phyloP scores from a whole-genome alignment of 2,888 invertebrate genomes.

The Stenichneumon culpator region DNA sequence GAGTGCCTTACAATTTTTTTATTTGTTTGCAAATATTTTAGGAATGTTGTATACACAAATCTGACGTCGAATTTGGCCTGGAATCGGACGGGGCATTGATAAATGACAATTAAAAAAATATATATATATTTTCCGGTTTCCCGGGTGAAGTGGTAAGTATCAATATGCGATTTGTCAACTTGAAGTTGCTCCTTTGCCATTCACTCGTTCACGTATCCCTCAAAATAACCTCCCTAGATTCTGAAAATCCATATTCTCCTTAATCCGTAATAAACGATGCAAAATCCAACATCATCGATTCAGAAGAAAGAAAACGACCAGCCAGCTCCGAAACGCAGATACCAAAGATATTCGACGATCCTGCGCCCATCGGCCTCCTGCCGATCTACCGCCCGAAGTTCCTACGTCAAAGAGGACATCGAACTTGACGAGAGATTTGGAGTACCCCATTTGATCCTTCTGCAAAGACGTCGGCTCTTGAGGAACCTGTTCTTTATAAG shows the following conservation, averaged over 20 bases:
- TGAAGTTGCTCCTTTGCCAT: background rate
- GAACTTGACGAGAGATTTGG: slow-evolving; percentile 19
- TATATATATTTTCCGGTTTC: background rate
- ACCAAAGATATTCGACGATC: slow-evolving; percentile 30
- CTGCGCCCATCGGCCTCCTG: slow-evolving; percentile 1
- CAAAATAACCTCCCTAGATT: background rate
- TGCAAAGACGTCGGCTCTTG: slow-evolving; percentile 26
- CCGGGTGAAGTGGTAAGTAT: background rate
- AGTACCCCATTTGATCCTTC: slow-evolving; percentile 10
- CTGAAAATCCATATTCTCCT: background rate
- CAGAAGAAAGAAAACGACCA: background rate
- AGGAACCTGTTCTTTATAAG: slow-evolving; percentile 45
- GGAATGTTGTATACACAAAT: background rate
- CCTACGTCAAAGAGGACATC: slow-evolving; percentile 28
- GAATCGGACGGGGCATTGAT: background rate
- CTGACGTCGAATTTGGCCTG: background rate
- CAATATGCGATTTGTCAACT: background rate
- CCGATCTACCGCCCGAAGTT: background rate
- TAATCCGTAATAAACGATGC: background rate
- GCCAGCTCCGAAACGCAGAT: background rate
- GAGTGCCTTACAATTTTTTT: background rate
- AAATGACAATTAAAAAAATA: background rate
- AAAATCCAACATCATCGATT: background rate
- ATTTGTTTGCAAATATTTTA: background rate
- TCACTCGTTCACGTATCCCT: background rate